Evolutionary conservation across 2,113 vertebrate species (phyloP), one percentile per base, ranked within the genome.

Genomic region (Odontophorus gujanensis): DNA sequence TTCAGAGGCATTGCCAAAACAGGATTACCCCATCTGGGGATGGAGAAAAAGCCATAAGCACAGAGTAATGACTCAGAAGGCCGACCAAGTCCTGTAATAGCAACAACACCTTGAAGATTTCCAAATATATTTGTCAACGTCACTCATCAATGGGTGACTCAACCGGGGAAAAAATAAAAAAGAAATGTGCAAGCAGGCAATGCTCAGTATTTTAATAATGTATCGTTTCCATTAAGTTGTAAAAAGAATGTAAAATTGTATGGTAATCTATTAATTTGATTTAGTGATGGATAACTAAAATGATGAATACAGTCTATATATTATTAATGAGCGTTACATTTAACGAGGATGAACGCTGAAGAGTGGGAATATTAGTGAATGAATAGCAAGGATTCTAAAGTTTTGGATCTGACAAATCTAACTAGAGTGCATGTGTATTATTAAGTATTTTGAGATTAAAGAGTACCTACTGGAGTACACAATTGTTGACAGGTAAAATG

Each of bases 241-340:
- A 92, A 96, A 95, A 96, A 88, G 89, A 94, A 95, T 76, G 82
- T 88, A 95, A 97, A 95, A 96, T 84, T 85, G 66, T 78, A 79
- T 18, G 62, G 91, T 57, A 65, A 94, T 90, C 80, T 93, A 68
- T 95, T 94, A 95, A 96, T 84, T 85, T 69, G 69, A 95, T 88
- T 90, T 92, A 81, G 80, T 86, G 93, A 95, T 90, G 66, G 90
- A 95, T 94, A 90, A 79, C 85, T 92, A 53, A 85, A 91, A 91
- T 92, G 40, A 97, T 95, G 40, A 95, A 97, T 95, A 84, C 30
- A 62, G 80, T 88, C 93, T 81, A 95, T 95, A 26, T 76, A 87
- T 95, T 95, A 92, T 96, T 95, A 96, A 96, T 93, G 85, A 92
- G 36, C 81, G 82, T 90, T 88, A 95, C 73, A 88, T 92, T 92